Evolutionary conservation across 2,797 vertebrate species (phyloP), one percentile per base, ranked within the genome.

Genomic region (Gephyroberyx darwinii): DNA sequence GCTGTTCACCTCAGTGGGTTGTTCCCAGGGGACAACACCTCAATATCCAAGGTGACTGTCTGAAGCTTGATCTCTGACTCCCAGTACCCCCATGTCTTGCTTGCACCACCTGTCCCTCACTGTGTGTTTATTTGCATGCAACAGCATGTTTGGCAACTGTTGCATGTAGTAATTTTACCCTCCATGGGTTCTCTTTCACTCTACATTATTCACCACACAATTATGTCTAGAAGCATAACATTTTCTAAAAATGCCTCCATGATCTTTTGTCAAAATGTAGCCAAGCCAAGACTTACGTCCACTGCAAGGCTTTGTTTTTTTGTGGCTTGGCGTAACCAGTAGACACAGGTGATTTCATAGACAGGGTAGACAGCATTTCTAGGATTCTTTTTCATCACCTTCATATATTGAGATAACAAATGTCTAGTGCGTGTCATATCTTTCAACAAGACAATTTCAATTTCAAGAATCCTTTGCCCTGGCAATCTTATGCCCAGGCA

Each of bases 1-100:
- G 97, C 94, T 0, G 92, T 95, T 82, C 96, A 99, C 86, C 95
- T 99, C 64, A 95, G 94, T 7, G 93, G 94, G 62, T 86, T 98
- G 94, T 96, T 99, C 91, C 91, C 92, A 69, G 94, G 90, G 84
- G 90, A 93, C 55, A 45, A 78, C 85, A 89, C 94, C 74, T 88
- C 94, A 74, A 77, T 26, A 2, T 91, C 93, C 0, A 93, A 99
- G 97, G 98, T 99, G 95, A 94, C 75, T 87, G 80, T 81, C 64
- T 73, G 19, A 5, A 51, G 71, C 66, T 57, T 52, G 63, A 65
- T 13, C 14, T 81, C 71, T 79, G 78, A 86, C 41, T 68, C 51
- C 71, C 14, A 45, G 0, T 5, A 20, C 26, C 39, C 65, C 6
- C 54, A 51, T 83, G 67, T 60, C 63, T 69, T 63, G 26, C 54